Conservation (phyloP, 1,140 invertebrate genomes). For the Chymomyza costata region DNA sequence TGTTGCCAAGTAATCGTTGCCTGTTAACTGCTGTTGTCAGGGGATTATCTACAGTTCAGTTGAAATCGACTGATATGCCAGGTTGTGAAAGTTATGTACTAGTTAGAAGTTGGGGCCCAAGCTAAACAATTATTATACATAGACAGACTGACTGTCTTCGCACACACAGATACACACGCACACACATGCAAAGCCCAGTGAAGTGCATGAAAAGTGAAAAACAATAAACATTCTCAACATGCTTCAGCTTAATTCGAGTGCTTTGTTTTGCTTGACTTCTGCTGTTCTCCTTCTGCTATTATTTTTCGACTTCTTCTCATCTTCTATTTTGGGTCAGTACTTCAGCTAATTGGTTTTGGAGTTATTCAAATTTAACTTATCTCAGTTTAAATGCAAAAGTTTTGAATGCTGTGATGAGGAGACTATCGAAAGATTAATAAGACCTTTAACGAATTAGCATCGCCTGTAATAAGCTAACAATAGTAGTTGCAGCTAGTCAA, state of each 20-base stretch:
- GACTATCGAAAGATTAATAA: no score
- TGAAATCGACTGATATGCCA: constrained; percentile 44
- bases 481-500: no score
- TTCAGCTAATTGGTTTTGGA: constrained; percentile 55
- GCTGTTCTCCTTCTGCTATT: constrained; percentile 18
- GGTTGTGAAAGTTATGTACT: no score
- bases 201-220: constrained; percentile 63
- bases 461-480: no score
- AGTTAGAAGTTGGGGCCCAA: no score
- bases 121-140: no score
- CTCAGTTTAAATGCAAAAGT: no score
- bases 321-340: constrained; percentile 6
- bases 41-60: constrained; percentile 70
- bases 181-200: constrained; percentile 37
- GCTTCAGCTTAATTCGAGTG: constrained; percentile 17
- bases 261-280: no score
- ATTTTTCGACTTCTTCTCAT: neutral
- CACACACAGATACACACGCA: constrained; percentile 1
- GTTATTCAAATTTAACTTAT: constrained; percentile 39
- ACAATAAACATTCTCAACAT: constrained; percentile 61
- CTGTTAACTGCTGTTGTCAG: constrained; percentile 71
- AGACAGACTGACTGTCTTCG: no score
- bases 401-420: no score
- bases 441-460: no score
- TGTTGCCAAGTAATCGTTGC: constrained; percentile 72